Evolutionary conservation across 2,797 vertebrate genomes (phyloP).

Genomic region (Ptychobarbus kaznakovi): DNA sequence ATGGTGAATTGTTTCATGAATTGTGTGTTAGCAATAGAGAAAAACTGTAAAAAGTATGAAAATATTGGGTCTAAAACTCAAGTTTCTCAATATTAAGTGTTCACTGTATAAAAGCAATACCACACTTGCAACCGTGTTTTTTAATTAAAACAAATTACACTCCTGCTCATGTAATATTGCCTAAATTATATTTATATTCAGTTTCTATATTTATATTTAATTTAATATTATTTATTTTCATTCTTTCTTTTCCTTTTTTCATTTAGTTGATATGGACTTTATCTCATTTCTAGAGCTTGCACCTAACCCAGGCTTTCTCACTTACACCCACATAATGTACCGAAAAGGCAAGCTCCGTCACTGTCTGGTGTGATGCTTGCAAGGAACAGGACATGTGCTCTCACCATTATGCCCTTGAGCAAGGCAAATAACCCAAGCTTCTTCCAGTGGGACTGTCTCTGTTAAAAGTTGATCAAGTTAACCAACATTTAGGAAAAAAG

Average conservation of each 20-base stretch:
- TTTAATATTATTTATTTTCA: neutral
- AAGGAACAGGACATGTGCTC: neutral
- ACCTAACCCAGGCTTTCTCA: constrained; percentile 36
- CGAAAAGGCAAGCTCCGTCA: constrained; percentile 1
- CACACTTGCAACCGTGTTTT: neutral
- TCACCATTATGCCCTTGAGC: neutral
- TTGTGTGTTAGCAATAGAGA: too few relatives aligned
- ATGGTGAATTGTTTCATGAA: too few relatives aligned
- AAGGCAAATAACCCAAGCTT: neutral
- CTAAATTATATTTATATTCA: neutral
- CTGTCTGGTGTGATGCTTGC: constrained; percentile 4
- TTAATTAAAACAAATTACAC: neutral
- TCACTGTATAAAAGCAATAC: neutral
- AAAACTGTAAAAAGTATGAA: neutral
- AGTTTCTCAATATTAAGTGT: neutral
- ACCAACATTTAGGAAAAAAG: neutral
- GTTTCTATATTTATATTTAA: neutral
- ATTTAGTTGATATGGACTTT: neutral
- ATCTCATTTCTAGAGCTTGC: neutral
- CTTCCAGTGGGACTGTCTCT: neutral
- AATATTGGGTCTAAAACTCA: neutral
- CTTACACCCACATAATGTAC: constrained; percentile 25
- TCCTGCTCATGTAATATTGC: neutral
- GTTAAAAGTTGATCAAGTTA: neutral
- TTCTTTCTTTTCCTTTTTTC: neutral